Evolutionary conservation across 2,113 vertebrate species (phyloP).

Genomic region (Daboia siamensis): DNA sequence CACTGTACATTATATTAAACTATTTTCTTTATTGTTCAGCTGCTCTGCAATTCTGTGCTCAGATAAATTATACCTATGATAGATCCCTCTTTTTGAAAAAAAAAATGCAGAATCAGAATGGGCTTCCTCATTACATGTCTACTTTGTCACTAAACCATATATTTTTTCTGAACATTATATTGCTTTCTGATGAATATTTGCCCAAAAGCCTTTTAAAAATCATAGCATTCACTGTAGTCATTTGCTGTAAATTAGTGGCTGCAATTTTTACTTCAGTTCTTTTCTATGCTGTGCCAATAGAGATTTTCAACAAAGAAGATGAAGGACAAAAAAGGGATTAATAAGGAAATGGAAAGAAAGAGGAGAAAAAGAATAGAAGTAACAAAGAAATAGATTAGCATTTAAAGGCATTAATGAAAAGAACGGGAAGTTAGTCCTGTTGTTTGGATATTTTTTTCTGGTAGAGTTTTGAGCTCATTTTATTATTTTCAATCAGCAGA

Average conservation of each 20-base stretch:
- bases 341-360: not conserved
- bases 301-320: not conserved
- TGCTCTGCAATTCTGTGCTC: not conserved
- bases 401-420: not conserved
- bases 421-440: not conserved
- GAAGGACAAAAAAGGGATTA: not conserved
- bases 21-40: not conserved
- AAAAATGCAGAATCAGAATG: not conserved
- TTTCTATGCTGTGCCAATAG: not conserved
- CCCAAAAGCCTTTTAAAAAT: not conserved
- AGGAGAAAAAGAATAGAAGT: not conserved
- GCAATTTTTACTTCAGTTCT: too few species aligned
- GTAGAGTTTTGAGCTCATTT: not conserved
- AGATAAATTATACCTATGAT: not conserved
- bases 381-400: not conserved
- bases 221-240: not conserved
- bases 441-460: not conserved
- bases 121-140: not conserved
- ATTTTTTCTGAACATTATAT: not conserved
- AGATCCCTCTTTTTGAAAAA: not conserved
- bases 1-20: not conserved
- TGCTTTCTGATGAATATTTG: not conserved
- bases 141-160: not conserved
- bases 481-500: not conserved
- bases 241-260: too few species aligned